phyloP scores from a whole-genome alignment of 2,113 vertebrate genomes.

The Columbina picui region DNA sequence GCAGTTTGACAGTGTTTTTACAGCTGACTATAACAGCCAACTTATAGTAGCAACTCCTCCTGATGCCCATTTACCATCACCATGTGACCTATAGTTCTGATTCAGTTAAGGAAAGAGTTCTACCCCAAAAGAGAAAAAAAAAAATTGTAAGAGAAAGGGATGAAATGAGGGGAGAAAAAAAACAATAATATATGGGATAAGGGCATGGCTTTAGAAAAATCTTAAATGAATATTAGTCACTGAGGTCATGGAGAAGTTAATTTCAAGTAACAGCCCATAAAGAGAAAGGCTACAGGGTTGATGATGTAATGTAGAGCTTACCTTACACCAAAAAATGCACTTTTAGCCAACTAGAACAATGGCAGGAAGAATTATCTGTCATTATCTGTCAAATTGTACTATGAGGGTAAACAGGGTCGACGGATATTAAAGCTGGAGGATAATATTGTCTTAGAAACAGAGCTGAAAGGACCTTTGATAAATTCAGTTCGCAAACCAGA shows the following conservation, averaged over 20 bases:
- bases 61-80: background rate
- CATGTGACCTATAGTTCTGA: background rate
- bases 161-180: background rate
- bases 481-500: background rate
- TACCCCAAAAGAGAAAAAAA: background rate
- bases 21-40: background rate
- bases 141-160: background rate
- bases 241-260: background rate
- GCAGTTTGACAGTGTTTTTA: background rate
- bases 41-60: background rate
- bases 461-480: background rate
- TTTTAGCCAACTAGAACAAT: background rate
- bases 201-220: background rate
- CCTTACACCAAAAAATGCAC: background rate
- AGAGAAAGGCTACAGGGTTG: background rate
- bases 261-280: background rate
- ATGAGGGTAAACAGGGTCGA: background rate
- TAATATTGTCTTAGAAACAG: background rate
- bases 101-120: background rate
- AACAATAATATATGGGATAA: background rate
- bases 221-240: background rate
- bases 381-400: background rate
- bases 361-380: background rate
- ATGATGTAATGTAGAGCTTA: background rate
- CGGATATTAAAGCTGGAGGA: background rate